These are phyloP conservation scores for Ormia ochracea DNA, from an alignment of 2,888 invertebrate genomes.

Conservation along the genomic window DNA sequence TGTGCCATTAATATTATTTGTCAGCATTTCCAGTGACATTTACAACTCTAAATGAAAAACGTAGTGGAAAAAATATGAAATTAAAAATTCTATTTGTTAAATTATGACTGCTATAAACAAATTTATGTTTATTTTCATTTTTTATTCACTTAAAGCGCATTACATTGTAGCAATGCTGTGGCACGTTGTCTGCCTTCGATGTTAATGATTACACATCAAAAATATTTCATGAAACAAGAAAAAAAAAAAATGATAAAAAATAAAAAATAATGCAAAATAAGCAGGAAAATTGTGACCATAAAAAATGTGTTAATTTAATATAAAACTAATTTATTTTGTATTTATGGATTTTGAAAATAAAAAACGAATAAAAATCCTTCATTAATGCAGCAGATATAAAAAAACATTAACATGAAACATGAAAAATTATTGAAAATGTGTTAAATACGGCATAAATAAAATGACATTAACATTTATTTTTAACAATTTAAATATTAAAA, in stretches of 20 bases:
- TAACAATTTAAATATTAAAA: constrained; percentile 55
- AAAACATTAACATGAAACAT: constrained; percentile 17
- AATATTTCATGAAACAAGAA: neutral
- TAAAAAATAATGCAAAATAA: too few relatives aligned
- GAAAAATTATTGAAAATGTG: constrained; percentile 50
- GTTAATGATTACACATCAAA: constrained; percentile 42
- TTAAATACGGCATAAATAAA: constrained; percentile 55
- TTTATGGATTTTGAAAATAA: constrained; percentile 8
- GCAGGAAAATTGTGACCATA: neutral
- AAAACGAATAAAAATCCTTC: neutral
- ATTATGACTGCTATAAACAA: constrained; percentile 42
- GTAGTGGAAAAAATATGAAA: neutral
- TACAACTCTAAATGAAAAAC: neutral
- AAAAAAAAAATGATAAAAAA: neutral
- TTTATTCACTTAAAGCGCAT: neutral
- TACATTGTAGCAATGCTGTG: too few relatives aligned
- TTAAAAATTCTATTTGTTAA: constrained; percentile 52
- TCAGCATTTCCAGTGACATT: constrained; percentile 22
- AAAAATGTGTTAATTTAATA: constrained; percentile 58
- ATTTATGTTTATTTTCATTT: constrained; percentile 17
- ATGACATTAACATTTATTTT: constrained; percentile 61
- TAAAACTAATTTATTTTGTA: constrained; percentile 57
- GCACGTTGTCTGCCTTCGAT: constrained; percentile 1
- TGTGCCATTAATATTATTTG: neutral
- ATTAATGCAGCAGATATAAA: neutral